phyloP scores from a whole-genome alignment of 1,140 invertebrate species.

The Uloborus diversus region DNA sequence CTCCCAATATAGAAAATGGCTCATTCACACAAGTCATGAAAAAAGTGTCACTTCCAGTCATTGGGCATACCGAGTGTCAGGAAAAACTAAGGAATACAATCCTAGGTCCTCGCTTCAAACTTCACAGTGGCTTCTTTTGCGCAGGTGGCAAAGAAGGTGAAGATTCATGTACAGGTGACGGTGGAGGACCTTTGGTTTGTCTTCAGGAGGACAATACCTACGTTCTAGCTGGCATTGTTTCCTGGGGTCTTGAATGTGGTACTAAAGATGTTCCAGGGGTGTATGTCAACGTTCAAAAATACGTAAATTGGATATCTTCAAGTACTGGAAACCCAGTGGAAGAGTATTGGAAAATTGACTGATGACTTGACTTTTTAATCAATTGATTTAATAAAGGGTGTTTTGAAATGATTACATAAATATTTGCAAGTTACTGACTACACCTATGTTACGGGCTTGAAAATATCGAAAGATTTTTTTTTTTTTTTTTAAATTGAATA shows the following conservation, averaged over 20 bases:
- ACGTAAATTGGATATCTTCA: slow-evolving; percentile 72
- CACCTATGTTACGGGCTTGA: too few species aligned
- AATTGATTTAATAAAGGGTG: too few species aligned
- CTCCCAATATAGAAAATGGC: not conserved
- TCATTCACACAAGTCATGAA: slow-evolving; percentile 72
- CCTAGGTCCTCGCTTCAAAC: slow-evolving; percentile 65
- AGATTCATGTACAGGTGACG: slow-evolving; percentile 69
- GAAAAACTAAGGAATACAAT: slow-evolving; percentile 65
- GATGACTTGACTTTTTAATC: too few species aligned
- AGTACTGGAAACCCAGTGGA: not conserved
- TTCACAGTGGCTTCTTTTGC: slow-evolving; percentile 69
- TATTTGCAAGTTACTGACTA: too few species aligned
- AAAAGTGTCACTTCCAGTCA: slow-evolving; percentile 72
- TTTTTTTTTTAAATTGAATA: too few species aligned
- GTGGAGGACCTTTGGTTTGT: slow-evolving; percentile 80
- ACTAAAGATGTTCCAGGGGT: slow-evolving; percentile 73
- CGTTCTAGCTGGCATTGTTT: slow-evolving; percentile 77
- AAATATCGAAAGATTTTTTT: too few species aligned
- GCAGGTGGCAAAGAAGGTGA: slow-evolving; percentile 67
- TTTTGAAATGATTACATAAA: too few species aligned
- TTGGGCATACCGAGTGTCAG: slow-evolving; percentile 67
- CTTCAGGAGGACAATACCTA: slow-evolving; percentile 74
- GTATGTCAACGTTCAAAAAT: slow-evolving; percentile 74
- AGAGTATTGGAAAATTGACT: not conserved
- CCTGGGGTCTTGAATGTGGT: slow-evolving; percentile 78